Evolutionary conservation across 1,140 invertebrate genomes (phyloP).

Genomic region (Sarcophaga bullata): DNA sequence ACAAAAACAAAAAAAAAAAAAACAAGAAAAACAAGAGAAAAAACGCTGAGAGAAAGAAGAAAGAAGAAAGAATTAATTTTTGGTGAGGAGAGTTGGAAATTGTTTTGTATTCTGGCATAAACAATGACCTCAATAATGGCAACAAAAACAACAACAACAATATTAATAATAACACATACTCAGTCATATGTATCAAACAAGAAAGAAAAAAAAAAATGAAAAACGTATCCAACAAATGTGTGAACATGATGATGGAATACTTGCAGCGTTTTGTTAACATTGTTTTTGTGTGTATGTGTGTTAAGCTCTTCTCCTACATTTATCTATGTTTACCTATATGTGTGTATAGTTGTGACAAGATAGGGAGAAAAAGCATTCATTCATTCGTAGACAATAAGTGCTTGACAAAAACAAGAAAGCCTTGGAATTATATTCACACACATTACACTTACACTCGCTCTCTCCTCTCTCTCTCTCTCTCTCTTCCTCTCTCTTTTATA

Average conservation of each 20-base stretch:
- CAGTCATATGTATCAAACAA: conserved; percentile 11
- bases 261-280: not conserved
- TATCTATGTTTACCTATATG: not conserved
- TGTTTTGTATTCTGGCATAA: conserved; percentile 23
- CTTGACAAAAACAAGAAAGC: conserved; percentile 27
- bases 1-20: conserved; percentile 2
- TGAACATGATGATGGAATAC: not conserved
- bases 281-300: not conserved
- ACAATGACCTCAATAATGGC: conserved; percentile 35
- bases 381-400: conserved; percentile 37
- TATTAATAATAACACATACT: not conserved
- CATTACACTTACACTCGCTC: not conserved
- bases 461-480: not conserved
- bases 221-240: conserved; percentile 30
- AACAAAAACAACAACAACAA: not conserved
- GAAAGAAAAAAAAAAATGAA: not conserved
- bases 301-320: not conserved
- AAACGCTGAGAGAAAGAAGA: not conserved
- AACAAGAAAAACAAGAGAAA: conserved; percentile 23
- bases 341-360: too few relatives aligned
- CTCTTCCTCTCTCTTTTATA: not conserved
- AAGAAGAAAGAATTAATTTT: not conserved
- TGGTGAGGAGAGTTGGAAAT: not conserved
- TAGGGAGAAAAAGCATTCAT: not conserved
- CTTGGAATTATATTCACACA: conserved; percentile 28